Evolutionary conservation across 2,113 vertebrate species (phyloP), one percentile per base, ranked within the genome.

Genomic region (Cromileptes altivelis): DNA sequence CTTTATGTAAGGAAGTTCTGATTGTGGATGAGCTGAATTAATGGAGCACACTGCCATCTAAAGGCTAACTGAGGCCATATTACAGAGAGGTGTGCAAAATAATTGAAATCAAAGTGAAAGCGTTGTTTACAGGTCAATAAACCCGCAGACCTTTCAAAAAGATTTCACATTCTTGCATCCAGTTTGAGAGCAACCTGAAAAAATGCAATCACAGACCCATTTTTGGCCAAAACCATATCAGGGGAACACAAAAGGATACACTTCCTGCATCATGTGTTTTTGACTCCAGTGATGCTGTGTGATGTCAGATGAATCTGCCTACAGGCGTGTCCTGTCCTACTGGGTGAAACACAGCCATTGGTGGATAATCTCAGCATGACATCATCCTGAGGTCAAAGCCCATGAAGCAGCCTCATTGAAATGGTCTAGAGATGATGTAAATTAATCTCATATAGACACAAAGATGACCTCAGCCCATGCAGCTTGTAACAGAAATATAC

Each of bases 391-490:
- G 80, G 63, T 80, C 72, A 70, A 71, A 81, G 37, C 57, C 45
- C 33, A 42, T 73, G 52, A 63, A 82, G 70, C 76, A 74, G 64
- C 69, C 37, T 75, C 57, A 50, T 30, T 53, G 27, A 40, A 50
- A 1, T 30, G 13, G 33, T 73, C 25, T 17, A 30, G 55, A 86
- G 83, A 86, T 89, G 75, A 79, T 71, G 60, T 76, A 6, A 85
- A 27, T 85, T 91, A 88, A 87, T 89, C 81, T 78, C 72, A 71
- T 14, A 73, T 11, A 75, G 61, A 69, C 70, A 45, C 69, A 72
- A 75, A 71, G 49, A 81, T 45, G 49, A 67, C 15, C 21, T 79
- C 52, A 21, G 10, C 7, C 10, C 30, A 33, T n/a, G 7, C 33
- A 49, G 71, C 55, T 23, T 80, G 53, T 18, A 25, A 0, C 47